Conservation (phyloP, 2,797 vertebrate species). For the Potorous gilbertii region DNA sequence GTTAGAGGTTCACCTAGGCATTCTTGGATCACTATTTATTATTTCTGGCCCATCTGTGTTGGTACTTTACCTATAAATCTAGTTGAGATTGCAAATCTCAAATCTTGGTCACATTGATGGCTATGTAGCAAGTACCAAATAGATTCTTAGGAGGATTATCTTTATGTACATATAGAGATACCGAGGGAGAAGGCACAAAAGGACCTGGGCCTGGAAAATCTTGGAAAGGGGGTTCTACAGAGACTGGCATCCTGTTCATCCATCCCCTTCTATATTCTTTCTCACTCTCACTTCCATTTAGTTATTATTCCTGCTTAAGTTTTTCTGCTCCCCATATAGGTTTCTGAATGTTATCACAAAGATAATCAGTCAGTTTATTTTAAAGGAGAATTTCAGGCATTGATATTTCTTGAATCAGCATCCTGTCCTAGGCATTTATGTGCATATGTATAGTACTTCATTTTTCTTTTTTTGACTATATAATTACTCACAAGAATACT, state of each 20-base stretch:
- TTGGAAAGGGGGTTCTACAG: not conserved
- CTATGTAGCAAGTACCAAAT: too few species aligned
- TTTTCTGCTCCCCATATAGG: not conserved
- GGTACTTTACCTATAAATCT: not conserved
- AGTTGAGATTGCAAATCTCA: not conserved
- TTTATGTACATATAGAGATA: not conserved
- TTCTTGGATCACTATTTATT: not conserved
- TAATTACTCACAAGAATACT: not conserved
- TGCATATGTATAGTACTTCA: not conserved
- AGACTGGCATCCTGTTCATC: not conserved
- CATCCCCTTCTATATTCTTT: not conserved
- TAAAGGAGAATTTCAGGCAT: slow-evolving; percentile 25
- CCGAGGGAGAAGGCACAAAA: not conserved
- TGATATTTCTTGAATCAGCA: slow-evolving; percentile 7
- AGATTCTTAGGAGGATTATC: not conserved
- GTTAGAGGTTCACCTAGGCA: not conserved
- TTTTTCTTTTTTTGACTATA: too few species aligned
- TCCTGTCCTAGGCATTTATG: not conserved
- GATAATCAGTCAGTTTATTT: slow-evolving; percentile 28
- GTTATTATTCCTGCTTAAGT: slow-evolving; percentile 1
- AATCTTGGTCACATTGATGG: too few species aligned
- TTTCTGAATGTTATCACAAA: slow-evolving; percentile 32
- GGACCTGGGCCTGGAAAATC: not conserved
- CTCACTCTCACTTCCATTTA: not conserved
- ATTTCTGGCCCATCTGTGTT: not conserved